Base-by-base conservation (phyloP, 2,113 vertebrate species). In the Vulpes lagopus region DNA sequence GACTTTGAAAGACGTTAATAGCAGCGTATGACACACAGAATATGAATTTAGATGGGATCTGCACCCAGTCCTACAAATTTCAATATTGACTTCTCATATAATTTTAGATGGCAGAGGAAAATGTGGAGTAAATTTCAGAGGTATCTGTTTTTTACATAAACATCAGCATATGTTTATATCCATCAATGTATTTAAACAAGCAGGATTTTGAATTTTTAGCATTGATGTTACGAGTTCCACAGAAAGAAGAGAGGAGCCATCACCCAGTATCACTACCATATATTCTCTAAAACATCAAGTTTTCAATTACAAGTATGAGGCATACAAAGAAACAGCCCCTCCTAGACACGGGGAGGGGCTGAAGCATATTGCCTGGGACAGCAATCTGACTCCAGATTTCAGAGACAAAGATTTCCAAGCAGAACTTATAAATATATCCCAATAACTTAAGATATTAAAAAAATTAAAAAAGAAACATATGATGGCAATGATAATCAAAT, bases 181-280 rank as follows among this genome's bases (percentile, higher is more conserved):
- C 8, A 53, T 3, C 8, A 3, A 11, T 14, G 64, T 30, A 4
- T 23, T 30, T 74, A n/a, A 67, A 38, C 4, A 8, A 2, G 30
- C 30, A 25, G 17, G 4, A 14, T 2, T 35, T 59, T 14, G 0
- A 8, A 19, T 14, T 23, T 51, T 12, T 4, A 35, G 30, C 2
- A 1, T 35, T 8, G 19, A 8, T 11, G 15, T 20, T 3, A 17
- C 14, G n/a, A 64, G 27, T 7, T 19, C 8, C 35, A 11, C 0
- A 10, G n/a, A 27, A 17, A 51, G 1, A 11, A 7, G 25, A 78
- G 32, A 11, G 1, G 35, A 27, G 7, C 22, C 11, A 4, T 30
- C 9, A 19, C 51, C 27, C 25, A 81, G 1, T 0, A 5, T 53
- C 38, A 35, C 49, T 22, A 3, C 8, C 49, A 53, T 12, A 2